phyloP scores from a whole-genome alignment of 2,888 invertebrate species.

The Endomychus coccineus region DNA sequence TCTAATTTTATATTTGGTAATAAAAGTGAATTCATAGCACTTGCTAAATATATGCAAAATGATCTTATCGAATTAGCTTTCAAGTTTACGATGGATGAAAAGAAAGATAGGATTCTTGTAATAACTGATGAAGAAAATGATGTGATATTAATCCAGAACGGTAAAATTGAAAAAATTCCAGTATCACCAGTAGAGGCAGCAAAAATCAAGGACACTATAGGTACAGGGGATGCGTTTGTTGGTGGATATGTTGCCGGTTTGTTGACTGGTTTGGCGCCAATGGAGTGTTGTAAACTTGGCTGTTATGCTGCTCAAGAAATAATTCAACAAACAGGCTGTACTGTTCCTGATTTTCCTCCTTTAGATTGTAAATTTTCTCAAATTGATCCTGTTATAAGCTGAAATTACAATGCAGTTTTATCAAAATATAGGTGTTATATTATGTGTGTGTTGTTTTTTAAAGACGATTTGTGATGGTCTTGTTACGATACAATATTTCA shows the following conservation, averaged over 20 bases:
- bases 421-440: too few relatives aligned
- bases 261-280: slow-evolving; percentile 38
- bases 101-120: slow-evolving; percentile 48
- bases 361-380: too few relatives aligned
- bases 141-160: slow-evolving; percentile 43
- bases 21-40: slow-evolving; percentile 46
- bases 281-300: slow-evolving; percentile 44
- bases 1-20: slow-evolving; percentile 53
- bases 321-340: slow-evolving; percentile 47
- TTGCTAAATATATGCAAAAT: slow-evolving; percentile 38
- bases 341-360: slow-evolving; percentile 34
- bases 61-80: too few relatives aligned
- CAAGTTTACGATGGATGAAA: slow-evolving; percentile 13
- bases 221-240: slow-evolving; percentile 55
- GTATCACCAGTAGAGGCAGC: slow-evolving; percentile 40
- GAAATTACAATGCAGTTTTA: too few relatives aligned
- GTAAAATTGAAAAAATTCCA: slow-evolving; percentile 24
- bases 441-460: too few relatives aligned
- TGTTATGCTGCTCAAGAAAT: slow-evolving; percentile 44
- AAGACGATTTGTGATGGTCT: too few relatives aligned
- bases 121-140: slow-evolving; percentile 56
- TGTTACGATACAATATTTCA: too few relatives aligned
- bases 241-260: slow-evolving; percentile 51
- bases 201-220: slow-evolving; percentile 49
- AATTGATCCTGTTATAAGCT: too few relatives aligned